Conservation (phyloP, 1,140 invertebrate genomes). For the Tetramorium simillimum region DNA sequence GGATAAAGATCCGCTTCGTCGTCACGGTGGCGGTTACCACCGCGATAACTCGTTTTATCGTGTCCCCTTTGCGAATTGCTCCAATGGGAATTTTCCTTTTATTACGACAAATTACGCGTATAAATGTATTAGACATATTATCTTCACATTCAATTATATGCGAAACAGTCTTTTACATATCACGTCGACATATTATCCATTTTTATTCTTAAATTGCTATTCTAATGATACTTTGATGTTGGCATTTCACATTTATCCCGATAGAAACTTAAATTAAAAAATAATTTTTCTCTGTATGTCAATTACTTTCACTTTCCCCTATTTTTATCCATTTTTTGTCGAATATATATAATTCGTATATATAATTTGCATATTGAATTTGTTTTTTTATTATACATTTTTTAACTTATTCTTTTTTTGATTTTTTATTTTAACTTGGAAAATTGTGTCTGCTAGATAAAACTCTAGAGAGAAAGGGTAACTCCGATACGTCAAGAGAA, state of each 20-base stretch:
- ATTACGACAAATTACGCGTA: conserved; percentile 22
- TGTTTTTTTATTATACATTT: not conserved
- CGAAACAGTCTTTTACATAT: not conserved
- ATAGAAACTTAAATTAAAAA: not conserved
- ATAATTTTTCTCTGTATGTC: not conserved
- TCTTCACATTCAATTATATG: not conserved
- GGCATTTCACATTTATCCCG: not conserved
- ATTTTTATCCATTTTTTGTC: conserved; percentile 8
- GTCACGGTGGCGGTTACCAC: conserved; percentile 20
- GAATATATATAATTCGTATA: not conserved
- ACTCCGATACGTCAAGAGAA: conserved; percentile 48
- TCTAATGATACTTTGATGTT: not conserved
- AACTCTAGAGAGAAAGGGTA: conserved; percentile 73
- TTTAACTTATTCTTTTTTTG: not conserved
- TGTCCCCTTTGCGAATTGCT: conserved; percentile 2
- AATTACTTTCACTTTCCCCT: not conserved
- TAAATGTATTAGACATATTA: not conserved
- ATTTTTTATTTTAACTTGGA: conserved; percentile 9
- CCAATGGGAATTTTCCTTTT: conserved; percentile 10
- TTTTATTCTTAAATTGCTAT: not conserved
- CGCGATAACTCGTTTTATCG: conserved; percentile 48
- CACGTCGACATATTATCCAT: not conserved
- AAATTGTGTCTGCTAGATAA: not conserved
- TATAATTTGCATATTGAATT: not conserved
- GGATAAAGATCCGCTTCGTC: conserved; percentile 42